phyloP scores from a whole-genome alignment of 2,888 invertebrate genomes.

The Clitarchus hookeri region DNA sequence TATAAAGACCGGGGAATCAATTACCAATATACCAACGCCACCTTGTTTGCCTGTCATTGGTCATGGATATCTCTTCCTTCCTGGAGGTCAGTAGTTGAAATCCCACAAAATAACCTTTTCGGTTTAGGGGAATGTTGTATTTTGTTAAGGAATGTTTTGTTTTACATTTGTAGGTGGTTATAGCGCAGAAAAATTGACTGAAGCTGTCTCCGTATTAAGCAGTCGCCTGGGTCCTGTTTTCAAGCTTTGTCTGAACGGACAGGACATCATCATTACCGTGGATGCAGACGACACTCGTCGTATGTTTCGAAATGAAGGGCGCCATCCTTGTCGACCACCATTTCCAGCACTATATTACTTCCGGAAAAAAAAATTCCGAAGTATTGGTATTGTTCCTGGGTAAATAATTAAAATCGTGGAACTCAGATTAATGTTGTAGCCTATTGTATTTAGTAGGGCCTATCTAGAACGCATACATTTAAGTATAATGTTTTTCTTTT shows the following conservation, averaged over 20 bases:
- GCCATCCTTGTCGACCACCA: constrained; percentile 57
- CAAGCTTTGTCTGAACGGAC: constrained; percentile 53
- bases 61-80: constrained; percentile 52
- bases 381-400: constrained; percentile 62
- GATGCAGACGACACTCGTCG: constrained; percentile 58
- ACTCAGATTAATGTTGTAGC: no score
- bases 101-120: not conserved
- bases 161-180: constrained; percentile 51
- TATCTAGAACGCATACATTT: no score
- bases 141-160: constrained; percentile 30
- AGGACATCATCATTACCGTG: constrained; percentile 56
- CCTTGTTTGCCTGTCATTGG: constrained; percentile 51
- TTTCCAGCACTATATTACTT: constrained; percentile 60
- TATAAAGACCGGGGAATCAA: constrained; percentile 39
- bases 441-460: no score
- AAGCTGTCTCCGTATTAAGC: constrained; percentile 55
- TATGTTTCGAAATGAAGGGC: constrained; percentile 59
- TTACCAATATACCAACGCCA: constrained; percentile 46
- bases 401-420: no score
- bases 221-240: constrained; percentile 58
- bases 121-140: no score
- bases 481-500: no score
- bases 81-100: constrained; percentile 50
- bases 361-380: constrained; percentile 52
- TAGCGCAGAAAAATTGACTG: constrained; percentile 52